A percentile compares a stretch with the other conserved stretches of the same genome.
phyloP scores from a whole-genome alignment of 2,113 vertebrate species.

The Triplophysa tibetana region DNA sequence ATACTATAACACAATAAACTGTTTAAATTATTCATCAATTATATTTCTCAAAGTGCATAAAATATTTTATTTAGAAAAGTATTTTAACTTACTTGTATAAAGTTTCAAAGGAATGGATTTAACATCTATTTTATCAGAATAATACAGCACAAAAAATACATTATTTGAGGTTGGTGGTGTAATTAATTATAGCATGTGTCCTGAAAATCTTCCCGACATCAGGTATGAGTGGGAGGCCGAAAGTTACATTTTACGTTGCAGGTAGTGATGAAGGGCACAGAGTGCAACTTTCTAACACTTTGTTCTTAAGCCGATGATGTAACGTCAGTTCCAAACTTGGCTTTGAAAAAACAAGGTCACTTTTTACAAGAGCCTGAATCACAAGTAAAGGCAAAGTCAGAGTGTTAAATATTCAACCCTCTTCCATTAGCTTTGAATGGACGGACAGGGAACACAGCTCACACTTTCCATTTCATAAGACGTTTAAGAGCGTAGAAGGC shows the following conservation, averaged over 20 bases:
- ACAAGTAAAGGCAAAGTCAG: constrained; percentile 53
- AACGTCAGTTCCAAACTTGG: constrained; percentile 64
- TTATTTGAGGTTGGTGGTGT: too few relatives aligned
- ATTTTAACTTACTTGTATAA: too few relatives aligned
- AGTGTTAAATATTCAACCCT: constrained; percentile 76
- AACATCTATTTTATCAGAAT: too few relatives aligned
- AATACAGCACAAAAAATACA: too few relatives aligned
- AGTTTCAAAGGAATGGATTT: too few relatives aligned
- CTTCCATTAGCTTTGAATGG: constrained; percentile 71
- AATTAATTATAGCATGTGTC: too few relatives aligned
- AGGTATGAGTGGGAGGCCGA: background rate
- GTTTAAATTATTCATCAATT: too few relatives aligned
- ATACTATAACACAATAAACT: too few relatives aligned
- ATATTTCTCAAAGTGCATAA: too few relatives aligned
- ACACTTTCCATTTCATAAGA: constrained; percentile 64
- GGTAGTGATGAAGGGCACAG: background rate
- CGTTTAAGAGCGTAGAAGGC: constrained; percentile 19
- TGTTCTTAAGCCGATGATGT: constrained; percentile 70
- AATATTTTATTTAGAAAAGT: too few relatives aligned
- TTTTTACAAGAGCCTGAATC: constrained; percentile 65
- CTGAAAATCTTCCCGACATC: too few relatives aligned
- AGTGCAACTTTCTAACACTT: constrained; percentile 37
- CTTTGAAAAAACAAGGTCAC: constrained; percentile 70
- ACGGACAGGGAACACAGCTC: constrained; percentile 61
- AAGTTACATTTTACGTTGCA: background rate